Evolutionary conservation across 2,888 invertebrate genomes (phyloP), one percentile per base, ranked within the genome.

Genomic region (Nomada ruficornis): DNA sequence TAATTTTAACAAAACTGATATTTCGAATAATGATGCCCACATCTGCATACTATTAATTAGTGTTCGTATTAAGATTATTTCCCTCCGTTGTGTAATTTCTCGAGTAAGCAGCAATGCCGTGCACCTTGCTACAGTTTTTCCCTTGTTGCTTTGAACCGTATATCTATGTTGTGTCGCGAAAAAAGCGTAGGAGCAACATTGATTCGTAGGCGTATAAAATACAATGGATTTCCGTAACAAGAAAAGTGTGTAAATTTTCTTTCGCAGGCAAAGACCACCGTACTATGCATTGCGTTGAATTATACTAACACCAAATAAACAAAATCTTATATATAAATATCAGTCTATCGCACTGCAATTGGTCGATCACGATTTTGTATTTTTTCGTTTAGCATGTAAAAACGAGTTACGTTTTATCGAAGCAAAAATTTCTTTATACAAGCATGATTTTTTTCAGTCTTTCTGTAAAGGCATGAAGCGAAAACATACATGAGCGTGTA

Each of bases 301-400:
- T 72, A 77, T 72, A 80, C 50, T 23, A 77, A 71, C 59, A 77
- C 64, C 50, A 72, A 82, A 82, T 82, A 82, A 81, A 36, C 36
- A 82, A 80, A 47, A n/a, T 60, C 77, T 81, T 77, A 59, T 63
- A 68, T 47, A 47, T 64, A 60, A 72, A 65, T 59, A 63, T 71
- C 67, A 76, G 70, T 69, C 67, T 71, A 63, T 47, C 70, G 52
- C 47, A 63, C 36, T 71, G 64, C 36, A 23, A 50, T 36, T 47
- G 62, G 62, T 50, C 54, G 15, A 42, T 67, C 47, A 44, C 11
- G 2, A 29, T 67, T 77, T 65, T 50, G 20, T 42, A 68, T 42
- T 64, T 36, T 26, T 26, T 9, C 54, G 18, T 29, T n/a, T 59
- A 44, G 23, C 1, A n/a, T 10, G 63, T 4, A 26, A n/a, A 47